phyloP scores from a whole-genome alignment of 1,140 invertebrate species.

The Lanistes nyassanus region DNA sequence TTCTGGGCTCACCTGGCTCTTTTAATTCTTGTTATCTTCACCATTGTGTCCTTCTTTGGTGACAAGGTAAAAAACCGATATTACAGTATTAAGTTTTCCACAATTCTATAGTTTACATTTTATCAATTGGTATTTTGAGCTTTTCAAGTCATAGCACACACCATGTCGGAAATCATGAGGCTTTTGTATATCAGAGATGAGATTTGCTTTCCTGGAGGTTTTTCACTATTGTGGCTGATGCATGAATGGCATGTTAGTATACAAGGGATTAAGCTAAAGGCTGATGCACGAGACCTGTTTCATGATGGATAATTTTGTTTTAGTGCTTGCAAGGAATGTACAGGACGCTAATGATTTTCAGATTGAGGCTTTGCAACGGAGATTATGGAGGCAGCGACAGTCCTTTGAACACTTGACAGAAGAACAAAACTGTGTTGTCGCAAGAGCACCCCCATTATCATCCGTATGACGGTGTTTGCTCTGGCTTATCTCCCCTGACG shows the following conservation, averaged over 20 bases:
- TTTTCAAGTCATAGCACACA: no score
- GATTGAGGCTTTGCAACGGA: constrained; percentile 45
- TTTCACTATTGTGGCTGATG: no score
- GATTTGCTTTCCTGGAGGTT: no score
- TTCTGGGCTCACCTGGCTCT: constrained; percentile 55
- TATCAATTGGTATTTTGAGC: no score
- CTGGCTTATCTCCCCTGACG: constrained; percentile 50
- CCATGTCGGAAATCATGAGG: no score
- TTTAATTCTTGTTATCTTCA: constrained; percentile 50
- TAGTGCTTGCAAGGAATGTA: no score
- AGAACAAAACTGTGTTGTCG: background rate
- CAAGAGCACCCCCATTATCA: constrained; percentile 26
- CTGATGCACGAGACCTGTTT: background rate
- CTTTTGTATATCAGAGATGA: no score
- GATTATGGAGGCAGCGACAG: constrained; percentile 10
- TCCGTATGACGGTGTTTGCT: constrained; percentile 58
- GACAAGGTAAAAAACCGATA: constrained; percentile 46
- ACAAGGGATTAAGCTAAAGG: no score
- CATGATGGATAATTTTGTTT: background rate
- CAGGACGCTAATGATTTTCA: constrained; percentile 24
- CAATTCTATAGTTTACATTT: no score
- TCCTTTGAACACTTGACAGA: constrained; percentile 22
- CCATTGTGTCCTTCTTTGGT: constrained; percentile 53
- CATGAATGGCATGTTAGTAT: no score
- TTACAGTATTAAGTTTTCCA: background rate